These are phyloP conservation scores for Rhincodon typus DNA, from an alignment of 2,797 vertebrate genomes.

Conservation along the genomic window DNA sequence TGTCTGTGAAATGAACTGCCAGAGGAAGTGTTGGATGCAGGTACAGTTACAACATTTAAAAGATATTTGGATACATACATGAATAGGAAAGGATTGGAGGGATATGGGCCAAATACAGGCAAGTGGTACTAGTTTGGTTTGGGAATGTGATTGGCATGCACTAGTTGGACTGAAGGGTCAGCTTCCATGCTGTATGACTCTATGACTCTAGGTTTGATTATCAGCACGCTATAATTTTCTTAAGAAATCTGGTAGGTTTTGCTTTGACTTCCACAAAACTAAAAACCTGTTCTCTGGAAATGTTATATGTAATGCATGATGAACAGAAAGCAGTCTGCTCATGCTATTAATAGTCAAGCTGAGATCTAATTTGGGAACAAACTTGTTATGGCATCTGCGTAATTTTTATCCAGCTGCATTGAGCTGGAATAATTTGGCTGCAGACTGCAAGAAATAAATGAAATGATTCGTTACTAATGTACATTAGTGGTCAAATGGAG, in stretches of 20 bases:
- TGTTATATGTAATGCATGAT: background rate
- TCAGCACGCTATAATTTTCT: background rate
- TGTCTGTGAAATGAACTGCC: too few relatives aligned
- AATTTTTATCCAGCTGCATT: slow-evolving; percentile 25
- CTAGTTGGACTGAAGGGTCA: too few relatives aligned
- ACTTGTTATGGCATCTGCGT: slow-evolving; percentile 5
- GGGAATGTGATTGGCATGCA: too few relatives aligned
- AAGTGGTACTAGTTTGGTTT: too few relatives aligned
- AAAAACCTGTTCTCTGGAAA: background rate
- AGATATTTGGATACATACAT: too few relatives aligned
- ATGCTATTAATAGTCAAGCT: background rate
- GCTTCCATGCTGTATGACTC: too few relatives aligned
- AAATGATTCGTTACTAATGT: slow-evolving; percentile 21
- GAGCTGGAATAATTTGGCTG: background rate
- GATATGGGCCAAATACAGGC: too few relatives aligned
- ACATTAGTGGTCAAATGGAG: background rate
- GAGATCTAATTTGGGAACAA: slow-evolving; percentile 34
- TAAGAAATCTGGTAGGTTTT: background rate
- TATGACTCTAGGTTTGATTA: background rate
- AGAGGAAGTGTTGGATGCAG: too few relatives aligned
- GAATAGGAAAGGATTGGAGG: too few relatives aligned
- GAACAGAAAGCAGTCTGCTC: slow-evolving; percentile 16
- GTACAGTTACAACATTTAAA: too few relatives aligned
- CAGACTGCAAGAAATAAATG: slow-evolving; percentile 20
- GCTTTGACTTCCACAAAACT: background rate